Conservation (phyloP, 2,797 vertebrate genomes). For the Enteromius trimaculatus region DNA sequence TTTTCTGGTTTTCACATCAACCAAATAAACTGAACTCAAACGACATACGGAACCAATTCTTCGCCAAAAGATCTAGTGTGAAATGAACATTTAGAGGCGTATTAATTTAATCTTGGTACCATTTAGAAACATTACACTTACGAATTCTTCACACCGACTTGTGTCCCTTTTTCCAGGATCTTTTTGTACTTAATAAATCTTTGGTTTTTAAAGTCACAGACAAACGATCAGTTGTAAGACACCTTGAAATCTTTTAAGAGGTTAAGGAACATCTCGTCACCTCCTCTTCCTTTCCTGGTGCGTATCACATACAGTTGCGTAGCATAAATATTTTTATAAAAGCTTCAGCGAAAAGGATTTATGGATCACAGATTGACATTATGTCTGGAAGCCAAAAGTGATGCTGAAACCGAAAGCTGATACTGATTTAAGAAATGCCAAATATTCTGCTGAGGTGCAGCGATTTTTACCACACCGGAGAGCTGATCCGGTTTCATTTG, state of each 20-base stretch:
- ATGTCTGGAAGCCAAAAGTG: constrained; percentile 45
- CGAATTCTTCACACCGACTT: constrained; percentile 14
- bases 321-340: constrained; percentile 53
- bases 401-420: constrained; percentile 64
- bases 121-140: constrained; percentile 27
- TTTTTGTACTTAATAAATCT: constrained; percentile 25
- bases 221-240: constrained; percentile 29
- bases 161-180: constrained; percentile 37
- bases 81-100: neutral
- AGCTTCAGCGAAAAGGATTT: constrained; percentile 45
- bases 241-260: constrained; percentile 48
- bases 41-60: neutral
- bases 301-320: constrained; percentile 31
- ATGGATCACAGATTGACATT: constrained; percentile 34
- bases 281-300: constrained; percentile 31
- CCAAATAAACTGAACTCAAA: constrained; percentile 11
- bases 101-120: neutral
- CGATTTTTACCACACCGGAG: constrained; percentile 69
- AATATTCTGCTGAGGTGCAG: constrained; percentile 69
- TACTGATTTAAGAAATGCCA: constrained; percentile 74
- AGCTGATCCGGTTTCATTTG: constrained; percentile 54
- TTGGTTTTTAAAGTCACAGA: constrained; percentile 24
- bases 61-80: neutral
- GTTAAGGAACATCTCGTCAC: constrained; percentile 46
- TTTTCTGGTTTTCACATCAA: constrained; percentile 19